Evolutionary conservation across 2,888 invertebrate genomes (phyloP), one percentile per base, ranked within the genome.

Genomic region (Pterostichus madidus): DNA sequence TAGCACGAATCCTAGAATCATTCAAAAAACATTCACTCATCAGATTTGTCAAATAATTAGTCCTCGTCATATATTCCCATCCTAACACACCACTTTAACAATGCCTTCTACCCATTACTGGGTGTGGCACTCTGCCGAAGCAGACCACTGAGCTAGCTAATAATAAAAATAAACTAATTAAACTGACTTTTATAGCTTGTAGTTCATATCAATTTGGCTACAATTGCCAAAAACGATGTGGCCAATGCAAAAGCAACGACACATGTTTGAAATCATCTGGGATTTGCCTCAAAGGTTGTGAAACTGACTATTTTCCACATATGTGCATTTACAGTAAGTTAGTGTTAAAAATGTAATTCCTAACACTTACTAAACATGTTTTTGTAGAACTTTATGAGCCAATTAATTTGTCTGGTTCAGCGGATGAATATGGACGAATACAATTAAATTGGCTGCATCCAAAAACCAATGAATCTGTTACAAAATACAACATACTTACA

Each of bases 201-300:
- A 1, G 17, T 4, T 0, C 0, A 4, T 82, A 83, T 4, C 83
- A 2, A 3, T 89, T 87, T 35, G 89, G 88, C 5, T 84, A 86
- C 15, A 84, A 84, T 39, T 89, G 88, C 64, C 77, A 82, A 13
- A 32, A 86, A 15, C 68, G 11, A 5, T 88, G 88, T 64, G 85
- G 86, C 6, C 46, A 80, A n/a, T 88, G 88, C 44, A 0, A 53
- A 49, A 31, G 64, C 24, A 44, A 32, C 13, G 7, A 17, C 46
- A 31, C 6, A 0, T 80, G 80, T 49, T n/a, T 31, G 0, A 80
- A 52, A 32, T 52, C 80, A 7, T 52, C 64, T 15, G 80, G 80
- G 49, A 49, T 15, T 49, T 80, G 80, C 68, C n/a, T 4, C 0
- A 0, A 56, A 0, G 4, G 53, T 10, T 84, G 85, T 75, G 52